Base-by-base conservation (phyloP, 2,113 vertebrate species). In the Thamnophis sirtalis region DNA sequence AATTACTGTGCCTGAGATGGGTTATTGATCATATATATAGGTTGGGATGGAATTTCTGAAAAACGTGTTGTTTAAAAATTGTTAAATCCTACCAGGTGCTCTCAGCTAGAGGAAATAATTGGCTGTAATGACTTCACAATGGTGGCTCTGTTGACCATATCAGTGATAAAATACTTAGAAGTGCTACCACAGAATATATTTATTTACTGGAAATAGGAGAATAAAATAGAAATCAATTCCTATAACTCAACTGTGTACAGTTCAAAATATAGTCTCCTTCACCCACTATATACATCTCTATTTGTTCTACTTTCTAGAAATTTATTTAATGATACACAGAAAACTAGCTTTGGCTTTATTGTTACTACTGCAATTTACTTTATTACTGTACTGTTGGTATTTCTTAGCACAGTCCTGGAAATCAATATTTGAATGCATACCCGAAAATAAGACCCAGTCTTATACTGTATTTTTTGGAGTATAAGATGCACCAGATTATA, bases 131-230 rank as follows among this genome's bases (percentile, higher is more conserved):
- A 96, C 95, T 97, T 96, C 94, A 93, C 95, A 96, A 92, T 88
- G 84, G 89, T 0, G 1, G 43, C 92, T 43, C 84, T 93, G 89
- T 88, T 96, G 92, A 94, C 91, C 95, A 1, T 93, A 91, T 95
- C 95, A 86, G 94, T 94, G 90, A 95, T 93, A 95, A 96, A 97
- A 94, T 55, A 56, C 93, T 91, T 94, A 93, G 92, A 95, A 95
- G 95, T 93, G 93, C 93, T 94, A 96, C 96, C 96, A 96, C 56
- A 94, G 97, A 97, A 97, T 95, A 97, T 96, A 92, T 96, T 97
- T 97, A 98, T 97, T 98, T 97, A 98, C 97, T 96, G 95, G 96
- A 98, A 98, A 97, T 97, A 97, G 97, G 97, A 96, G 97, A 97
- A 97, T 97, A 96, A 97, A 97, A 96, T 97, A 98, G 96, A 96